phyloP scores from a whole-genome alignment of 2,888 invertebrate genomes.

The Lydus trimaculatus region DNA sequence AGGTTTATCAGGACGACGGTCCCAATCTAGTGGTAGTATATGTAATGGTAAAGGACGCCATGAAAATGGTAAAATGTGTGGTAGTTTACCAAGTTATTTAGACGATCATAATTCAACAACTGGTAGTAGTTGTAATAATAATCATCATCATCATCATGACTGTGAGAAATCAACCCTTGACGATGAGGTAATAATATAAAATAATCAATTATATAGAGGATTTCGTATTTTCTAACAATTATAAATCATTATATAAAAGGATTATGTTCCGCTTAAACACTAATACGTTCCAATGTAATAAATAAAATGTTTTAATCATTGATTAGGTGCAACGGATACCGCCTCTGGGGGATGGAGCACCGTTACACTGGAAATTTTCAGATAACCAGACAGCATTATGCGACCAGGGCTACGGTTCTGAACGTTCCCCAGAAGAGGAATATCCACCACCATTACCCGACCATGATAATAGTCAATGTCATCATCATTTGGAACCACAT shows the following conservation, averaged over 20 bases:
- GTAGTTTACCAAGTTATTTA: slow-evolving; percentile 75
- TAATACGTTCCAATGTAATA: no score
- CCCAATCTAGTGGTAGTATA: slow-evolving; percentile 77
- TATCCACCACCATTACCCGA: slow-evolving; percentile 71
- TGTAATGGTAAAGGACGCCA: slow-evolving; percentile 64
- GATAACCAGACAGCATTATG: slow-evolving; percentile 60
- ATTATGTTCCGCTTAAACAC: slow-evolving; percentile 1
- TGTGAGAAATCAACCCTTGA: slow-evolving; percentile 53
- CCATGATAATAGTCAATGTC: slow-evolving; percentile 63
- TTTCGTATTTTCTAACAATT: no score
- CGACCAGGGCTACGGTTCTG: slow-evolving; percentile 80
- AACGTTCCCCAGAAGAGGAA: slow-evolving; percentile 80
- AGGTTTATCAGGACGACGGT: slow-evolving; percentile 74
- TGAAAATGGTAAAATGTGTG: slow-evolving; percentile 59
- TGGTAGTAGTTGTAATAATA: slow-evolving; percentile 53
- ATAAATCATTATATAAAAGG: background rate
- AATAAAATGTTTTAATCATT: slow-evolving; percentile 17
- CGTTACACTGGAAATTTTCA: slow-evolving; percentile 60
- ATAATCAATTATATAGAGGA: no score
- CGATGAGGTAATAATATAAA: slow-evolving; percentile 43
- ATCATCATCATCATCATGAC: slow-evolving; percentile 47
- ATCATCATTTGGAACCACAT: slow-evolving; percentile 67
- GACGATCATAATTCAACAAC: slow-evolving; percentile 65
- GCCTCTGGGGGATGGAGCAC: slow-evolving; percentile 58
- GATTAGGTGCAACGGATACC: slow-evolving; percentile 60